A percentile compares a stretch with the other conserved stretches of the same genome.
phyloP scores from a whole-genome alignment of 2,888 invertebrate genomes.

The Xestia ashworthii region DNA sequence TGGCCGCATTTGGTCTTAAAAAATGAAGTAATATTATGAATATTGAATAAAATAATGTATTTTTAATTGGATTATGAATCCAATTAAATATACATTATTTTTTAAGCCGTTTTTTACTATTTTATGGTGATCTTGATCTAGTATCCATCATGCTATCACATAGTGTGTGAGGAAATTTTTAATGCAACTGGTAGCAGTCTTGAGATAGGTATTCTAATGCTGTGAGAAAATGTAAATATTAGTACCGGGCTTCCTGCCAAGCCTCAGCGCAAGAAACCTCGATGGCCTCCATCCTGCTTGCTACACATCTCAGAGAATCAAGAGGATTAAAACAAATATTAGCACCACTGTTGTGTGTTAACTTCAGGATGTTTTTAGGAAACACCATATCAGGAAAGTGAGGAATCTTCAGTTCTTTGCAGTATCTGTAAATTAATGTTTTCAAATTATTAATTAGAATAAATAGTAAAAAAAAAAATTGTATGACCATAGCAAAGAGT shows the following conservation, averaged over 20 bases:
- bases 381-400: constrained; percentile 99
- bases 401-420: constrained; percentile 94
- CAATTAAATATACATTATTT: background rate
- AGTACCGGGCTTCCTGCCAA: constrained; percentile 97
- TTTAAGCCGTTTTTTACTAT: background rate
- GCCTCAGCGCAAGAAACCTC: constrained; percentile 97
- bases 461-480: too few relatives aligned
- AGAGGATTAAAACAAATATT: constrained; percentile 96
- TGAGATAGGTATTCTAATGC: background rate
- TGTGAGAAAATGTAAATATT: constrained; percentile 11
- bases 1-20: constrained; percentile 93
- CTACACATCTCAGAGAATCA: constrained; percentile 96
- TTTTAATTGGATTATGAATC: background rate
- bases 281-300: constrained; percentile 93
- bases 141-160: background rate
- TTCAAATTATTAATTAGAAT: background rate
- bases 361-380: constrained; percentile 95
- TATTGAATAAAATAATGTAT: background rate
- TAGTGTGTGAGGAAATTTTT: background rate
- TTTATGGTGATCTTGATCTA: background rate
- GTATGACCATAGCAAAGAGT: background rate
- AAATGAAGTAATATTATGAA: background rate
- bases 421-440: constrained; percentile 91
- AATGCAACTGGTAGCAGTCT: background rate
- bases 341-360: constrained; percentile 93